These are phyloP conservation scores for Spinibarbus caldwelli DNA, from an alignment of 2,797 vertebrate species.

Conservation along the genomic window DNA sequence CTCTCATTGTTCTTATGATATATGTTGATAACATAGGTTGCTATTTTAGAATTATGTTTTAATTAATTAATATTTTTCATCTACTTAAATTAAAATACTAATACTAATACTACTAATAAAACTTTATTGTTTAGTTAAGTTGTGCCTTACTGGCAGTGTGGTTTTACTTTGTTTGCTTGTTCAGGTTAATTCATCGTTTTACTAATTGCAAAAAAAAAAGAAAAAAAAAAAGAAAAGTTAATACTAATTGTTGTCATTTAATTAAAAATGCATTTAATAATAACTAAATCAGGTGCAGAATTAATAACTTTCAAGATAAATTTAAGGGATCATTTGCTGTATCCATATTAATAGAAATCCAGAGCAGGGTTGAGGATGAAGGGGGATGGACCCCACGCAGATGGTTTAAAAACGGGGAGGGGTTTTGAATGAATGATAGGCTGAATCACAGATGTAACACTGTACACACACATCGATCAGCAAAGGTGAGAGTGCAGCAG, in stretches of 20 bases:
- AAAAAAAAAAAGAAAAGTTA: neutral
- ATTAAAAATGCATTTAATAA: neutral
- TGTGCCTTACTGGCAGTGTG: neutral
- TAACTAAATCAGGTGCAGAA: neutral
- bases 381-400: neutral
- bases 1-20: neutral
- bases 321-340: neutral
- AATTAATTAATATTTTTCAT: neutral
- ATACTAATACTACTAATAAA: neutral
- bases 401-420: conserved; percentile 6
- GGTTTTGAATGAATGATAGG: conserved; percentile 50
- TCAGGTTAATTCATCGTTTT: neutral
- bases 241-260: neutral
- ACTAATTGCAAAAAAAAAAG: neutral
- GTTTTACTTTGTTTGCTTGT: neutral
- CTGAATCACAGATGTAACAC: conserved; percentile 49
- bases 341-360: neutral
- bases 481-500: conserved; percentile 41
- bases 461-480: conserved; percentile 45
- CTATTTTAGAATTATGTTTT: neutral
- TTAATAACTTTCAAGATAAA: neutral
- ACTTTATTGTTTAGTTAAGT: neutral
- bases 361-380: neutral
- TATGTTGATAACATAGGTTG: neutral
- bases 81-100: neutral